These are phyloP conservation scores for Scalopus aquaticus DNA, from an alignment of 2,113 vertebrate genomes.

Conservation along the genomic window DNA sequence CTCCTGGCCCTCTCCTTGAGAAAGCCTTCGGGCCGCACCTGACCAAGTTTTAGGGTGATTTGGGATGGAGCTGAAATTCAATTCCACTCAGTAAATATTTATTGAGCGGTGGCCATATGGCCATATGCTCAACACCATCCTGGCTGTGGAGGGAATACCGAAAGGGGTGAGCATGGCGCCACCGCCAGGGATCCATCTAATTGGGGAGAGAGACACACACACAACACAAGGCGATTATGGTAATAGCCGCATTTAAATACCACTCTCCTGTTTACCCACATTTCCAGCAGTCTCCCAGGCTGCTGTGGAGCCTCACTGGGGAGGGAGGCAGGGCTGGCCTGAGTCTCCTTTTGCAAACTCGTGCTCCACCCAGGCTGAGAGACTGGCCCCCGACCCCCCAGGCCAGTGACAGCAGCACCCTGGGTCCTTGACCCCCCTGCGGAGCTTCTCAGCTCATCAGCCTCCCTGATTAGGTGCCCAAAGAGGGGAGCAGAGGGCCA, in stretches of 20 bases:
- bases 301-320: not conserved
- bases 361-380: not conserved
- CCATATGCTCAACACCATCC: not conserved
- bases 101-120: not conserved
- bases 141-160: not conserved
- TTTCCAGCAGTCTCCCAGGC: no score
- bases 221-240: constrained; percentile 54
- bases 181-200: not conserved
- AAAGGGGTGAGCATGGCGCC: not conserved
- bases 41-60: constrained; percentile 14
- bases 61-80: constrained; percentile 35
- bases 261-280: constrained; percentile 52
- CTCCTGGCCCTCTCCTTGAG: constrained; percentile 31
- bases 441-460: not conserved
- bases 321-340: not conserved
- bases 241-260: constrained; percentile 47
- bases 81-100: constrained; percentile 47
- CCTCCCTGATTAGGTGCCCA: not conserved
- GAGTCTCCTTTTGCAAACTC: constrained; percentile 61
- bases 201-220: constrained; percentile 12
- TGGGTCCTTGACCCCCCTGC: no score
- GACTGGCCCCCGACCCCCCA: not conserved
- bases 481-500: not conserved
- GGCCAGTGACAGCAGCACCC: not conserved
- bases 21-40: not conserved